Percentiles rank a stretch among this genome's conserved stretches.
Evolutionary conservation across 2,113 vertebrate genomes (phyloP).

Genomic region (Rhadina sibilatrix): DNA sequence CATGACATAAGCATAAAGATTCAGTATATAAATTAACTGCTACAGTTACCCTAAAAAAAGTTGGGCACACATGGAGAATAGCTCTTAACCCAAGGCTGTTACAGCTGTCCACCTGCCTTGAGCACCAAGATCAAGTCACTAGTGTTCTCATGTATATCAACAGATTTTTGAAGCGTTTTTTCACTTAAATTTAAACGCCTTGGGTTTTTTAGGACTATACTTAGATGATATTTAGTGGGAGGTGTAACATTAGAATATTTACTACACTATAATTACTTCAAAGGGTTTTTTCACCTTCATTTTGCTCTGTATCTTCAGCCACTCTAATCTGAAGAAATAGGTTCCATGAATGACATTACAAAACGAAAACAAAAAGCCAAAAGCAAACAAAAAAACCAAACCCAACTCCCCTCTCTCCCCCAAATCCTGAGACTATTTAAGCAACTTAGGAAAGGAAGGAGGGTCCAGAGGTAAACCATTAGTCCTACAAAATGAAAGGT

Average conservation of each 20-base stretch:
- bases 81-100: neutral
- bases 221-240: conserved; percentile 26
- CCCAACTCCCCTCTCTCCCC: accelerated
- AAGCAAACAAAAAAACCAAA: neutral
- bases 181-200: neutral
- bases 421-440: neutral
- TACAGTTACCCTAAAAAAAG: neutral
- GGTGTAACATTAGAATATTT: conserved; percentile 43
- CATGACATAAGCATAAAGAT: conserved; percentile 1
- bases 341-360: conserved; percentile 21
- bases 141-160: neutral
- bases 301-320: neutral
- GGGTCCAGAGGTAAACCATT: neutral
- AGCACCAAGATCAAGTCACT: neutral
- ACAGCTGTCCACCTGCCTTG: neutral
- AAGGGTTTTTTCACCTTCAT: neutral
- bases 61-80: neutral
- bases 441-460: neutral
- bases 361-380: neutral
- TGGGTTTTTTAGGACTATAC: neutral
- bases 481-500: neutral
- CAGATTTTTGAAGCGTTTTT: neutral
- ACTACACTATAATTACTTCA: conserved; percentile 29
- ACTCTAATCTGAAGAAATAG: conserved; percentile 9
- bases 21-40: conserved; percentile 34